phyloP scores from a whole-genome alignment of 2,113 vertebrate species.

The Centropus bengalensis region DNA sequence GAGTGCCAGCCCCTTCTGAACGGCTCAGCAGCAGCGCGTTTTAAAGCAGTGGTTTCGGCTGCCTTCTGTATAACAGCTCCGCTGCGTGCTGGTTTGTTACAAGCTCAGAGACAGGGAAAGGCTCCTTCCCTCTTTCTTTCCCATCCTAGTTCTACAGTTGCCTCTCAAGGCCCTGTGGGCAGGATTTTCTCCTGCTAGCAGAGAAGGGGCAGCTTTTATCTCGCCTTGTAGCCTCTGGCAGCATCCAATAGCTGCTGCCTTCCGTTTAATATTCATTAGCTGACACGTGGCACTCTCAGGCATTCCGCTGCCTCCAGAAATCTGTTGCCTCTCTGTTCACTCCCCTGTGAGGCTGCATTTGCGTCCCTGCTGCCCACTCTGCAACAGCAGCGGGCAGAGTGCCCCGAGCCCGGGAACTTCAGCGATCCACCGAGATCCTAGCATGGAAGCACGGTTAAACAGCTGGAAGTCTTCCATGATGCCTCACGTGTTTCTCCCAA shows the following conservation, averaged over 20 bases:
- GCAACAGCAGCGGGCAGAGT: rapidly evolving
- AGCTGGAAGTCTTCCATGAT: background rate
- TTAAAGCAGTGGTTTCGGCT: background rate
- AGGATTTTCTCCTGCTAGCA: background rate
- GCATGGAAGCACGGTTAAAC: background rate
- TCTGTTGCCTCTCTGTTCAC: background rate
- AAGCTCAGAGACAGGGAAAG: background rate
- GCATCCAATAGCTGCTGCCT: background rate
- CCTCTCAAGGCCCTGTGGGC: background rate
- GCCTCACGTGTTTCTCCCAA: background rate
- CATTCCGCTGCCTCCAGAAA: background rate
- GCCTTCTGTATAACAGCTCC: background rate
- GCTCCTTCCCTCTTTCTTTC: background rate
- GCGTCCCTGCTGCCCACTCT: background rate
- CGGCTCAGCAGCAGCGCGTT: background rate
- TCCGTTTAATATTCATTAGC: background rate
- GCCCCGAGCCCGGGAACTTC: background rate
- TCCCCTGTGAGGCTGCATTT: background rate
- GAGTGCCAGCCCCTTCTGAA: background rate
- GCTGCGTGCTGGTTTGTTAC: background rate
- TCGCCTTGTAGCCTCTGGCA: background rate
- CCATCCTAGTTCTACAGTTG: background rate
- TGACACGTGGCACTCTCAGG: background rate
- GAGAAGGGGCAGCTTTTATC: background rate
- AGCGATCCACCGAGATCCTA: background rate